Base-by-base conservation (phyloP, 2,888 invertebrate genomes). In the Ephialtes manifestator region DNA sequence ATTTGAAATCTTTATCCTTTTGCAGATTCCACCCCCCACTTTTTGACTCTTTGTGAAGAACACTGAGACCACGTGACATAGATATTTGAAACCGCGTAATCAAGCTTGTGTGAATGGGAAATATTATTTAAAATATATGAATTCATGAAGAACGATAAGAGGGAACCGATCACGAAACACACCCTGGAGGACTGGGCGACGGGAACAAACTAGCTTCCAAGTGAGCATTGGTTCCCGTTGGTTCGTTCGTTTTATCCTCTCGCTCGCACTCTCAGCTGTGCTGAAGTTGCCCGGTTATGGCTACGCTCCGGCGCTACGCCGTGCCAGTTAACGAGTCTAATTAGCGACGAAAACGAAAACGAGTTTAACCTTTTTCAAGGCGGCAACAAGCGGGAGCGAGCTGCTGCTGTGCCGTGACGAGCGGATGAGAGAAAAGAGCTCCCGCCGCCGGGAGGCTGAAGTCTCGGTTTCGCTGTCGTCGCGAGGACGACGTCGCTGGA, bases 291-390 rank as follows among this genome's bases (percentile, higher is more conserved):
- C 93, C 92, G 90, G 93, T 93, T 93, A 93, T 93, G 94, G 93
- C 91, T 92, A 92, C 89, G 90, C 92, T 51, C 53, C 71, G 88
- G 89, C 88, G 58, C 87, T 88, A 89, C 88, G 91, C 90, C 90
- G 90, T 90, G 92, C 90, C 93, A 92, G 93, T 93, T 94, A 94
- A 94, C 93, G 93, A 94, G 93, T 93, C 94, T 94, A 94, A 94
- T 94, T 94, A 94, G 94, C 94, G 93, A 94, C 94, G 93, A 94
- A 94, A 94, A 93, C 94, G 93, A 94, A 94, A 94, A 94, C 94
- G 92, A 94, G 94, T 94, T 94, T 93, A 89, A 91, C 90, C 90
- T 92, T 93, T 92, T 92, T 93, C 89, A 86, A 76, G 68, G 58
- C 70, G 80, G 63, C 80, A 75, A 60, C 67, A 77, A 31, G 82